phyloP scores from a whole-genome alignment of 2,888 invertebrate species.

The Lithosia quadra region DNA sequence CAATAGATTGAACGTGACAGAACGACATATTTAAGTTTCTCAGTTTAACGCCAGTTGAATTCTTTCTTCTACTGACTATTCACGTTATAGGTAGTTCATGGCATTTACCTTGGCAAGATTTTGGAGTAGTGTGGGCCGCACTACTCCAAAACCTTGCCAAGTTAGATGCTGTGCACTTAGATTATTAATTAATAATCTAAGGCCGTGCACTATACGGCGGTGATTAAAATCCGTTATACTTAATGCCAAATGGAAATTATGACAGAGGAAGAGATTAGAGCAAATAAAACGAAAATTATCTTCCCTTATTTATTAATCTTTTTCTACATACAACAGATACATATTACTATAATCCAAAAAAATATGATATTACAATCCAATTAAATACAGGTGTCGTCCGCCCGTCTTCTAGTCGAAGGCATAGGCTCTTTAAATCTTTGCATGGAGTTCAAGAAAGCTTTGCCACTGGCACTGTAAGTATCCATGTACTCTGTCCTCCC shows the following conservation, averaged over 20 bases:
- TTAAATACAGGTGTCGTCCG: conserved; percentile 82
- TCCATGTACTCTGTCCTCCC: conserved; percentile 89
- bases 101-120: too few species aligned
- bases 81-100: too few species aligned
- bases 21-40: too few species aligned
- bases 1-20: too few species aligned
- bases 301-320: conserved; percentile 63
- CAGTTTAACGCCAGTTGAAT: too few species aligned
- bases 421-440: conserved; percentile 88
- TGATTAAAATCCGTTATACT: neutral
- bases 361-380: conserved; percentile 24
- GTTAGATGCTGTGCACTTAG: too few species aligned
- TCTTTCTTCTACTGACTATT: too few species aligned
- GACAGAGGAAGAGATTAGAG: neutral
- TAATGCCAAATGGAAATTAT: neutral
- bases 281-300: conserved; percentile 45
- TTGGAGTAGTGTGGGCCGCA: too few species aligned
- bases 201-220: too few species aligned
- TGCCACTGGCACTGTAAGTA: conserved; percentile 87
- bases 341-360: conserved; percentile 23
- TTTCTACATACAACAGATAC: conserved; percentile 35
- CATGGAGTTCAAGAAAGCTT: conserved; percentile 87
- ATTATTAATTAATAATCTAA: too few species aligned
- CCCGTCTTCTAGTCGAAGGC: conserved; percentile 87
- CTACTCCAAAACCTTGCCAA: too few species aligned